Percentiles rank a stretch among this genome's conserved stretches.
phyloP scores from a whole-genome alignment of 2,888 invertebrate genomes.

The Aphidoletes aphidimyza region DNA sequence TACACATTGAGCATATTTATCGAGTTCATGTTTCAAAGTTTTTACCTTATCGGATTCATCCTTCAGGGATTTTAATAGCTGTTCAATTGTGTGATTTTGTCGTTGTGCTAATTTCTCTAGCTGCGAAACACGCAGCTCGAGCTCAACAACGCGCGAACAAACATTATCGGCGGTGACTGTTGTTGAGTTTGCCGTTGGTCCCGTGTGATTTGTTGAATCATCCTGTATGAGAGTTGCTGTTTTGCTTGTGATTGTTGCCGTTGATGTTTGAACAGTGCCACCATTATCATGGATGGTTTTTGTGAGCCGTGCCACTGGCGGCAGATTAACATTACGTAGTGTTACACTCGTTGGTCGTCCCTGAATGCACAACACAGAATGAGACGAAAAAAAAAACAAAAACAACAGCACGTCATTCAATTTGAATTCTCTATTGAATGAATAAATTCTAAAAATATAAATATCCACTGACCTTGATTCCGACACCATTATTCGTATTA shows the following conservation, averaged over 20 bases:
- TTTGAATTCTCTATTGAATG: background rate
- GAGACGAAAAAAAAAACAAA: no score
- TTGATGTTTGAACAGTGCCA: constrained; percentile 54
- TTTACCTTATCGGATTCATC: constrained; percentile 74
- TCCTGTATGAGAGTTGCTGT: background rate
- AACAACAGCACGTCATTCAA: no score
- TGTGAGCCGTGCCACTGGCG: constrained; percentile 60
- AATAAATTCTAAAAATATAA: background rate
- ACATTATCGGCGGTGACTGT: constrained; percentile 57
- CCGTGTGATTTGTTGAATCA: constrained; percentile 52
- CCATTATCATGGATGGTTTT: constrained; percentile 32
- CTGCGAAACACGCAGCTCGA: constrained; percentile 64
- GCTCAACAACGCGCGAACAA: constrained; percentile 61
- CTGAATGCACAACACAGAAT: background rate
- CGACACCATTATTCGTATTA: background rate
- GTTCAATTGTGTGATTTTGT: constrained; percentile 72
- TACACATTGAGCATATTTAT: constrained; percentile 77
- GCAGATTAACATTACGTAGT: constrained; percentile 64
- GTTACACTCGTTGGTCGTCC: constrained; percentile 63
- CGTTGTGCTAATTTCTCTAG: constrained; percentile 63
- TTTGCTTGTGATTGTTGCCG: constrained; percentile 55
- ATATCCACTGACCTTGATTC: constrained; percentile 22
- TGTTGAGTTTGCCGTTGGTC: constrained; percentile 54
- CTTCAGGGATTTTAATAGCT: constrained; percentile 71
- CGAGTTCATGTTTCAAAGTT: constrained; percentile 74